A percentile compares a stretch with the other conserved stretches of the same genome.
Conservation (phyloP, 1,140 invertebrate species). For the Drosophila orosa region DNA sequence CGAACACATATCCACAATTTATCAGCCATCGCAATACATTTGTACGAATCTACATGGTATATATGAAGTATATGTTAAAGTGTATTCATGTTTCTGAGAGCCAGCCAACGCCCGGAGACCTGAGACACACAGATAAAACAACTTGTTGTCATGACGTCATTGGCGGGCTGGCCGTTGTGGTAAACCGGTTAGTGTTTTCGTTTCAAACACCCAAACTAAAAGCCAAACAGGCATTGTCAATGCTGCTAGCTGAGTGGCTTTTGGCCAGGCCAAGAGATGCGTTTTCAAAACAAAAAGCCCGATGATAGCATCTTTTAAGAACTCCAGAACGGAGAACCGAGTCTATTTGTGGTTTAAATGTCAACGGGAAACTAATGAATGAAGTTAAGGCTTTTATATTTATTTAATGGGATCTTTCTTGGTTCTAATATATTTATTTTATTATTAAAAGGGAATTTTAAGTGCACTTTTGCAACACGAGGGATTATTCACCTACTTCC, state of each 20-base stretch:
- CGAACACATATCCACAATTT: constrained; percentile 51
- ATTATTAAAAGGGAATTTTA: not conserved
- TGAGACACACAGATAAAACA: constrained; percentile 36
- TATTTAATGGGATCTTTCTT: too few species aligned
- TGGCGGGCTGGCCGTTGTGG: constrained; percentile 18
- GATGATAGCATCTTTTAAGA: constrained; percentile 13
- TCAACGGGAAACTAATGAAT: constrained; percentile 1
- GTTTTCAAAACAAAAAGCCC: constrained; percentile 19
- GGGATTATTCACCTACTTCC: too few species aligned
- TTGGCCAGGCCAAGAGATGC: constrained; percentile 36
- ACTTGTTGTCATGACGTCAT: constrained; percentile 79
- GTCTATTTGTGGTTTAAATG: constrained; percentile 16
- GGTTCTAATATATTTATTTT: not conserved
- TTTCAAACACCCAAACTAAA: constrained; percentile 38
- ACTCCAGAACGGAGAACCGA: not conserved
- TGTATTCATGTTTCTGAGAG: constrained; percentile 20
- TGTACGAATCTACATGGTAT: not conserved
- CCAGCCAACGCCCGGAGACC: constrained; percentile 60
- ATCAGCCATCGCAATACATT: constrained; percentile 25
- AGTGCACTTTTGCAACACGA: not conserved
- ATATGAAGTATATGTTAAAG: constrained; percentile 1
- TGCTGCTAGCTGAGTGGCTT: constrained; percentile 23
- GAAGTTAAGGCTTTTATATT: not conserved
- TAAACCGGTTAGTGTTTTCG: constrained; percentile 67
- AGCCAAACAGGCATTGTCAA: constrained; percentile 35